A percentile compares a stretch with the other conserved stretches of the same genome.
phyloP scores from a whole-genome alignment of 2,888 invertebrate species.

The Luperina testacea region DNA sequence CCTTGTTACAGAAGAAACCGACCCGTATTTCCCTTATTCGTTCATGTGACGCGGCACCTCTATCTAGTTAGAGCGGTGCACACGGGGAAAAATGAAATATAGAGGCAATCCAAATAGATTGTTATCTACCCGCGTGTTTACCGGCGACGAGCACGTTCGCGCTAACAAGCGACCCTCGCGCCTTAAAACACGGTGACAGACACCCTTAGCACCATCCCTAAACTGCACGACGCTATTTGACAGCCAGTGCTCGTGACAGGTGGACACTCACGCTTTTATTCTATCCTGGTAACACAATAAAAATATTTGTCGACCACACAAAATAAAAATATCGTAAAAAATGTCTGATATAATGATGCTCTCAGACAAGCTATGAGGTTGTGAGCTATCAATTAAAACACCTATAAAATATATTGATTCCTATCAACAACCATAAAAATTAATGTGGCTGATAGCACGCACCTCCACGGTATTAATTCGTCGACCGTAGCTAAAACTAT shows the following conservation, averaged over 20 bases:
- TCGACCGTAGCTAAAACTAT: slow-evolving; percentile 85
- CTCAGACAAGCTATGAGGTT: neutral
- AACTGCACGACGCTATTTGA: slow-evolving; percentile 76
- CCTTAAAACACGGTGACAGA: slow-evolving; percentile 78
- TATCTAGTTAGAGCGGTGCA: slow-evolving; percentile 88
- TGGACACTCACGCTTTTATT: slow-evolving; percentile 78
- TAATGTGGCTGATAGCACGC: slow-evolving; percentile 76
- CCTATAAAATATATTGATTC: slow-evolving; percentile 32
- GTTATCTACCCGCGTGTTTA: slow-evolving; percentile 90
- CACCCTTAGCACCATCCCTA: slow-evolving; percentile 78
- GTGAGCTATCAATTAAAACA: slow-evolving; percentile 48
- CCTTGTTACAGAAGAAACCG: slow-evolving; percentile 78
- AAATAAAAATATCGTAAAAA: slow-evolving; percentile 25
- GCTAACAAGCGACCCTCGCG: slow-evolving; percentile 86
- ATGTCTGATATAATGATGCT: slow-evolving; percentile 23
- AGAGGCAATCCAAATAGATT: slow-evolving; percentile 90
- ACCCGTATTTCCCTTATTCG: slow-evolving; percentile 86
- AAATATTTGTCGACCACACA: slow-evolving; percentile 47
- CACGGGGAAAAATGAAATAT: slow-evolving; percentile 90
- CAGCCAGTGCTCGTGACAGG: slow-evolving; percentile 85
- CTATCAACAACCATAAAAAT: slow-evolving; percentile 76
- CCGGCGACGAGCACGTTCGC: slow-evolving; percentile 88
- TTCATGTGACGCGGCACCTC: slow-evolving; percentile 78
- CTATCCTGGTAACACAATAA: slow-evolving; percentile 61
- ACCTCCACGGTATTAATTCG: slow-evolving; percentile 88